Conservation (phyloP, 92 coral and sea anemone genomes). For the Umimayanthus chanpuru region DNA sequence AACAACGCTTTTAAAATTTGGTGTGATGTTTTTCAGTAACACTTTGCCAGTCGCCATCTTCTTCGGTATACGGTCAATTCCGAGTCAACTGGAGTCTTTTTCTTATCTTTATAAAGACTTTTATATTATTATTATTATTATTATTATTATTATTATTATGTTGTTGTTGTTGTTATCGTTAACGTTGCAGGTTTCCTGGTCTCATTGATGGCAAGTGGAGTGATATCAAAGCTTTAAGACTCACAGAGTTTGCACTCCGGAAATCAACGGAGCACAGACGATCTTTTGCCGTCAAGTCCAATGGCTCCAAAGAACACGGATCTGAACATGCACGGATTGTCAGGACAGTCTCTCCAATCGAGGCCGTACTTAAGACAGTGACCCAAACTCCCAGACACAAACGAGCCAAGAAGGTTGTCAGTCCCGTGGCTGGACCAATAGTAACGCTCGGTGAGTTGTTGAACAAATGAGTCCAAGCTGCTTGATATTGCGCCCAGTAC, state of each 20-base stretch:
- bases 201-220: background rate
- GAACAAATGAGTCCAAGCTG: background rate
- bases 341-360: constrained; percentile 23
- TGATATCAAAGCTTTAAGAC: constrained; percentile 10
- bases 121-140: no score
- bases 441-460: constrained; percentile 6
- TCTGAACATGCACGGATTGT: background rate
- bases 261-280: constrained; percentile 34
- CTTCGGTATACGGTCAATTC: no score
- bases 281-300: background rate
- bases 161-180: no score
- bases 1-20: no score
- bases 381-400: constrained; percentile 14
- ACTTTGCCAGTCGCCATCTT: no score
- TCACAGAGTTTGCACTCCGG: constrained; percentile 35
- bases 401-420: background rate
- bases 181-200: constrained; percentile 14
- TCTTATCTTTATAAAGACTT: no score
- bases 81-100: no score
- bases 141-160: no score
- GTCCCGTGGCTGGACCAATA: background rate
- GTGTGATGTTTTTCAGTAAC: no score
- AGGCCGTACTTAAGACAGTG: constrained; percentile 15
- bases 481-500: background rate
- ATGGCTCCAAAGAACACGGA: background rate